Conservation (phyloP, 1,140 invertebrate genomes). For the Holcopasites calliopsidis region DNA sequence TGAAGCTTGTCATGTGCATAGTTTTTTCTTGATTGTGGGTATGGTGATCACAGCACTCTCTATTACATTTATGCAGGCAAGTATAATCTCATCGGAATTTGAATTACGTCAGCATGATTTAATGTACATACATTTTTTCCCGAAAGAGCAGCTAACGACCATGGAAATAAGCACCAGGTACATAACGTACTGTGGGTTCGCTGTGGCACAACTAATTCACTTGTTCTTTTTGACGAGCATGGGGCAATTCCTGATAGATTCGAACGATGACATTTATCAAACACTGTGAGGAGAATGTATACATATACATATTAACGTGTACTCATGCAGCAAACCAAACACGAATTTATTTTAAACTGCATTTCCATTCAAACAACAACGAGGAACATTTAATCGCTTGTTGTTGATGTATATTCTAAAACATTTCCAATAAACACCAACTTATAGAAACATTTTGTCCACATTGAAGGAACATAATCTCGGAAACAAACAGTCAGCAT, state of each 20-base stretch:
- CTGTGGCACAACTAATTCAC: background rate
- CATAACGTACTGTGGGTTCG: background rate
- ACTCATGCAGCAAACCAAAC: background rate
- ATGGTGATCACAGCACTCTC: background rate
- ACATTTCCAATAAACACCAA: no score
- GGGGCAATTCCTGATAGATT: background rate
- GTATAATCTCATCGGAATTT: no score
- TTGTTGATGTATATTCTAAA: no score
- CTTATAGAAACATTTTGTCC: no score
- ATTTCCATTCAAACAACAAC: no score
- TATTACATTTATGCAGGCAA: background rate
- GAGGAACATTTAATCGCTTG: no score
- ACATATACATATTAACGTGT: background rate
- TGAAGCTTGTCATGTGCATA: background rate
- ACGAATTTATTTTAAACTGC: background rate
- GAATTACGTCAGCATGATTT: no score
- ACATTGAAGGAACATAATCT: no score
- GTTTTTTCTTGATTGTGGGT: background rate
- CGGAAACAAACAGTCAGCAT: no score
- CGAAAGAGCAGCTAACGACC: background rate
- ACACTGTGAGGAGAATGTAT: background rate
- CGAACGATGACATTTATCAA: background rate
- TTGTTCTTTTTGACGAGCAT: background rate
- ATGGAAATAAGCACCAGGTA: background rate
- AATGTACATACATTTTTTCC: background rate